Evolutionary conservation across 2,888 invertebrate species (phyloP), one percentile per base, ranked within the genome.

Genomic region (Perdita meconis): DNA sequence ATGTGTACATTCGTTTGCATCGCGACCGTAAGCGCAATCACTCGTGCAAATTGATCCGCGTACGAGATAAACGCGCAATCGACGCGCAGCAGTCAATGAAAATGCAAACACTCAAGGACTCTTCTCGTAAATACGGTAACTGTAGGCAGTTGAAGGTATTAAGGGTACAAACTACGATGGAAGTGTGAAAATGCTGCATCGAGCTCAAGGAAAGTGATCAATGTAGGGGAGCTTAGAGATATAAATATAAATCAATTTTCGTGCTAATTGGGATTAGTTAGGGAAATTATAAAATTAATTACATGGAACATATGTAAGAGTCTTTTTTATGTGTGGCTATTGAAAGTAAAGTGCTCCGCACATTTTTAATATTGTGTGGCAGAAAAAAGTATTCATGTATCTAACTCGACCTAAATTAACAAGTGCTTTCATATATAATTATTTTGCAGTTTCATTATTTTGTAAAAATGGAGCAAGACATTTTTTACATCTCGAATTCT

Each of bases 31-130:
- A 78, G 81, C 70, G 82, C 80, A 81, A 82, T 85, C 73, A 73
- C 56, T 71, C 72, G 64, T 55, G 80, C 63, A 68, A 80, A 83
- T 86, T 78, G 82, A 85, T 81, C 83, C 82, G 82, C 77, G 80
- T 72, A 76, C 70, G 69, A 63, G 74, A 73, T 73, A 74, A 74
- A 74, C 73, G 73, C 73, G 30, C 74, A 73, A 74, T 73, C 44
- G 53, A 38, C 57, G 16, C 51, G 42, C 22, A 63, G n/a, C 26
- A 24, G n/a, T 12, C 63, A 26, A 22, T 51, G 74, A 24, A 74
- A 74, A 74, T 71, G 57, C 73, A 74, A 74, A 74, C 44, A 44
- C 8, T n/a, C 64, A 36, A 34, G 44, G 47, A 34, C 38, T 30
- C 2, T 2, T n/a, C 36, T 16, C 22, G 51, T 53, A 30, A 73